Base-by-base conservation (phyloP, 2,797 vertebrate genomes). In the Eurystomus glaucurus region DNA sequence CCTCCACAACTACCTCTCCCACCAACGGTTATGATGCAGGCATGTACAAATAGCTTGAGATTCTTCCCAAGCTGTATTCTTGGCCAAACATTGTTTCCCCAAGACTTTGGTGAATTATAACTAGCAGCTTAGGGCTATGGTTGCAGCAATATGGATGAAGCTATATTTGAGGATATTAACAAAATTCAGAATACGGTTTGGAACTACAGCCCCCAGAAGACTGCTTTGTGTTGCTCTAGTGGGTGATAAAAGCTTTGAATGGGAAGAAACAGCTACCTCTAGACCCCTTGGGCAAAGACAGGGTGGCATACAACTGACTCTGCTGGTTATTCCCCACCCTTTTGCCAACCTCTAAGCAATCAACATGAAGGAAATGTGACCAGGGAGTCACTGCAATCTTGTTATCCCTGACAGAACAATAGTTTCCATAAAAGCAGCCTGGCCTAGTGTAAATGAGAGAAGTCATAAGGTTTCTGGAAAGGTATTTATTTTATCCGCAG, bases 391-490 rank as follows among this genome's bases (percentile, higher is more conserved):
- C 66, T 26, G 54, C 43, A 76, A 26, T 76, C 54, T 84, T 80
- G 39, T 87, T 61, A 71, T 61, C 75, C 68, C 33, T 61, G 33
- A 55, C 52, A 94, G 66, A 90, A 86, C 37, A 91, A 64, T 35
- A 29, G 31, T 51, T 64, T 86, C 52, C 77, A 85, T 64, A 65
- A 88, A 80, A 88, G 82, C 65, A 78, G 39, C 28, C 54, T 79
- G 85, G 76, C 25, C 65, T 86, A 10, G 29, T 22, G 35, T 37
- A 94, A 90, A 94, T 62, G 69, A 93, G 55, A 91, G 52, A 91
- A 96, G 66, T 64, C 80, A 19, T 66, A 89, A 97, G 70, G 80
- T 70, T 96, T 89, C 70, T 89, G 68, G 83, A 95, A 92, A 94
- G 37, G 77, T 89, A 89, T 87, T 94, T 89, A 82, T 94, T 96